These are phyloP conservation scores for Girardinichthys multiradiatus DNA, from an alignment of 2,113 vertebrate genomes.

Conservation along the genomic window DNA sequence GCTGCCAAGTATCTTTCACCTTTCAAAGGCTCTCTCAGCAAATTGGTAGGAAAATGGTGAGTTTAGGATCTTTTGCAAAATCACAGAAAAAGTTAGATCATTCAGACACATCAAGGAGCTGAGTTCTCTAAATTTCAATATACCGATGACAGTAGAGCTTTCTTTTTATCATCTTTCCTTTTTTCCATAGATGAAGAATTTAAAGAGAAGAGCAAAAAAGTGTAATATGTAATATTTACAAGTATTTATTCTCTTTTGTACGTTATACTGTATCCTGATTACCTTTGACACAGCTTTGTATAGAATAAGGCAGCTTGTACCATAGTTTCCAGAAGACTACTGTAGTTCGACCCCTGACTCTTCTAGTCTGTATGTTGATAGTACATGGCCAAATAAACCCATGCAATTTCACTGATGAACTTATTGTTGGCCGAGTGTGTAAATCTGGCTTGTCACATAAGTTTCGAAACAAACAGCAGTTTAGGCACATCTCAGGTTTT, in stretches of 20 bases:
- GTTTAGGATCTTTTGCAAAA: conserved; percentile 29
- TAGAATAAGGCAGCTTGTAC: neutral
- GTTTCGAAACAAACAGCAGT: too few relatives aligned
- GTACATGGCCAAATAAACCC: neutral
- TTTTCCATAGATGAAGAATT: too few relatives aligned
- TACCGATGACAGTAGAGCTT: neutral
- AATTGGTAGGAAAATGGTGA: conserved; percentile 18
- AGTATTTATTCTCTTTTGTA: too few relatives aligned
- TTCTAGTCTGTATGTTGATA: neutral
- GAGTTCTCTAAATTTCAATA: conserved; percentile 6
- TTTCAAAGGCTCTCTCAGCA: conserved; percentile 28
- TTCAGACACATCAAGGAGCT: neutral
- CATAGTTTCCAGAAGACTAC: neutral
- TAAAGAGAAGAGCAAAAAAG: neutral
- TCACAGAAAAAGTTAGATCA: conserved; percentile 30
- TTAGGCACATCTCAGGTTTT: too few relatives aligned
- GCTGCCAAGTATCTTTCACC: conserved; percentile 29
- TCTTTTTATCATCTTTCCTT: too few relatives aligned
- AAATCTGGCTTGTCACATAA: neutral
- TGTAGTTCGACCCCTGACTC: neutral
- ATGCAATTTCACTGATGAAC: neutral
- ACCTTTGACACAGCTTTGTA: too few relatives aligned
- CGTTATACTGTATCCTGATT: too few relatives aligned
- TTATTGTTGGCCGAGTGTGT: neutral
- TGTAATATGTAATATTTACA: too few relatives aligned